Evolutionary conservation across 1,140 invertebrate species (phyloP), one percentile per base, ranked within the genome.

Genomic region (Conus betulinus): DNA sequence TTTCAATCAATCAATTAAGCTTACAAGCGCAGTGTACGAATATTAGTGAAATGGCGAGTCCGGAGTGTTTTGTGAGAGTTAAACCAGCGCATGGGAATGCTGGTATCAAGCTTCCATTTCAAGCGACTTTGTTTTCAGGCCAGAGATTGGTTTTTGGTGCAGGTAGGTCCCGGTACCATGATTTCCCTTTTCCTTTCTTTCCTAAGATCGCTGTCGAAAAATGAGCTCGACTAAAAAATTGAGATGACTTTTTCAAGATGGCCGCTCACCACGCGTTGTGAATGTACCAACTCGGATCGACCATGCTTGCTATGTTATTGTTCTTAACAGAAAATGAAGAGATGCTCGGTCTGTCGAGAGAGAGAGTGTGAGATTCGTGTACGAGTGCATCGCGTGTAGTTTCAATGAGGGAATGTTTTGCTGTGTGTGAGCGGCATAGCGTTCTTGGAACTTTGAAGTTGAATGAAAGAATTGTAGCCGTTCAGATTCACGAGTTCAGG

Each of bases 1-100:
- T 78, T 74, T 55, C 71, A 87, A 87, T 87, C 71, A 87, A 87
- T 87, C 85, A 87, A 87, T 87, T 87, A 74, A 83, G 52, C 57
- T 71, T 71, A 71, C 67, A 71, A 71, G 82, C 53, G 57, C 82
- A 63, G 82, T 63, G 82, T 55, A 78, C 71, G 85, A 39, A 51
- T 76, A 55, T 57, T 63, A 55, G 71, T 17, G 53, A 27, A 57
- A 87, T 87, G 85, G 85, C 85, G 25, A 87, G 85, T 39, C 74
- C 85, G 6, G 51, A 27, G 71, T 87, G 74, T 57, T 51, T 87
- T 25, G 52, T 84, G 25, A 60, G 74, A 79, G 71, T 87, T 6
- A 78, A 71, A 57, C 74, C 85, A n/a, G n/a, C 85, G 5, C 71
- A 71, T 74, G 15, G 1, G 3, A 76, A 86, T 55, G 13, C 27